Evolutionary conservation across 37 sponge, comb jelly and placozoan genomes (phyloP).

Genomic region (Spongia lamella): DNA sequence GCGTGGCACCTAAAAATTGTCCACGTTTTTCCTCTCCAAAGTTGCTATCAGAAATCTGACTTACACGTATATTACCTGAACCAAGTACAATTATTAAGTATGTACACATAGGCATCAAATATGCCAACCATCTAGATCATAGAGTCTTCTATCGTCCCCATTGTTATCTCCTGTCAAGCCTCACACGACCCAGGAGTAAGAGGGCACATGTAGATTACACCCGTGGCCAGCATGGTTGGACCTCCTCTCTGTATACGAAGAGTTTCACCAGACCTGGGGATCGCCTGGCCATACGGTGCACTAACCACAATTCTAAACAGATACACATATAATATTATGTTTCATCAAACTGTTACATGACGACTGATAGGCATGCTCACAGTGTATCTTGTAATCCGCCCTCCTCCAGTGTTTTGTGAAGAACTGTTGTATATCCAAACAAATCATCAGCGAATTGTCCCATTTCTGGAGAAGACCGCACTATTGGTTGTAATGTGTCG

Average conservation of each 20-base stretch:
- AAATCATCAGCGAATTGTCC: neutral
- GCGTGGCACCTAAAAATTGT: too few relatives aligned
- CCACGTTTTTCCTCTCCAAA: too few relatives aligned
- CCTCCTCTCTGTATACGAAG: neutral
- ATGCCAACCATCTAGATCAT: conserved; percentile 24
- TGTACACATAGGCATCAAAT: too few relatives aligned
- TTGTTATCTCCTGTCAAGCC: conserved; percentile 3
- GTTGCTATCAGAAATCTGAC: too few relatives aligned
- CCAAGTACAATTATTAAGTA: too few relatives aligned
- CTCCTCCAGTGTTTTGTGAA: conserved; percentile 15
- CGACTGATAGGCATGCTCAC: too few relatives aligned
- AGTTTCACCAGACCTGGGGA: neutral
- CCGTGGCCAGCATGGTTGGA: conserved; percentile 5
- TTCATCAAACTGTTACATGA: neutral
- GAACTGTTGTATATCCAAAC: conserved; percentile 48
- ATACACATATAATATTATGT: neutral
- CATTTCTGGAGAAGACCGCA: neutral
- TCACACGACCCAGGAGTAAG: conserved; percentile 12
- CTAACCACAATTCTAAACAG: conserved; percentile 52
- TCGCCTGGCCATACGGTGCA: conserved; percentile 36
- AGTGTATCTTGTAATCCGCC: too few relatives aligned
- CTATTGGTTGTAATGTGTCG: conserved; percentile 45
- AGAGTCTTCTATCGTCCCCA: conserved; percentile 16
- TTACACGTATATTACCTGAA: too few relatives aligned
- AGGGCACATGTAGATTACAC: conserved; percentile 44